Evolutionary conservation across 64 coral and sea anemone species (phyloP).

Genomic region (Montipora capricornis): DNA sequence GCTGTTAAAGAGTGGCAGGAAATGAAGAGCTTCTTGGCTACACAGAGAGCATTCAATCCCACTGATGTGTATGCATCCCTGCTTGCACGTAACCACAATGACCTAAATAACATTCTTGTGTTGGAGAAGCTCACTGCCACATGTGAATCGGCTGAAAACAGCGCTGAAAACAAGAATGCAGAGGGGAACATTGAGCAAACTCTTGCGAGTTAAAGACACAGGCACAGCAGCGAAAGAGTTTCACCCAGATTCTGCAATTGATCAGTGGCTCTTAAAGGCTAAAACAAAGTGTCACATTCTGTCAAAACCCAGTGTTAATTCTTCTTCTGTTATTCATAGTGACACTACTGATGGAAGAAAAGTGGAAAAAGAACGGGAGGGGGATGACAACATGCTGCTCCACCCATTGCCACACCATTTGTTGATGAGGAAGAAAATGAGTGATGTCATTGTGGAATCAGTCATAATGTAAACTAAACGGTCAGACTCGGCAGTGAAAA

Average conservation of each 20-base stretch:
- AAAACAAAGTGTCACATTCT: slow-evolving; percentile 68
- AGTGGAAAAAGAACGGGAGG: slow-evolving; percentile 12
- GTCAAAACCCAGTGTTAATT: slow-evolving; percentile 4
- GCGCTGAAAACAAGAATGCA: slow-evolving; percentile 32
- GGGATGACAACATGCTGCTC: neutral
- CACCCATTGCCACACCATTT: slow-evolving; percentile 19
- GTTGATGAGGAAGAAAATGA: slow-evolving; percentile 1
- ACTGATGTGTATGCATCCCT: no score
- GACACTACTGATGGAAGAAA: slow-evolving; percentile 32
- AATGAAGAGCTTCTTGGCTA: slow-evolving; percentile 66
- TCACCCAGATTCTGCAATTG: slow-evolving; percentile 35
- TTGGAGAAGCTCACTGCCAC: slow-evolving; percentile 29
- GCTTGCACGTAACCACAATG: slow-evolving; percentile 17
- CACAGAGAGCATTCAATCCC: slow-evolving; percentile 30
- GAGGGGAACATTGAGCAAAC: slow-evolving; percentile 25
- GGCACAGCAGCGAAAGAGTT: slow-evolving; percentile 16
- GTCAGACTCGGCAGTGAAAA: neutral
- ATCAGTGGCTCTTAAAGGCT: slow-evolving; percentile 46
- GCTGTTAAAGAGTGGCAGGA: slow-evolving; percentile 47
- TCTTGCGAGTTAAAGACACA: slow-evolving; percentile 30
- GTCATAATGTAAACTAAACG: neutral
- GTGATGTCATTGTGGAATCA: slow-evolving; percentile 20
- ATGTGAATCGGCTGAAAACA: slow-evolving; percentile 29
- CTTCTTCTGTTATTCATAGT: slow-evolving; percentile 18
- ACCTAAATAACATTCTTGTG: slow-evolving; percentile 21